Percentiles rank a stretch among this genome's conserved stretches.
phyloP scores from a whole-genome alignment of 1,140 invertebrate species.

The Megalopta genalis region DNA sequence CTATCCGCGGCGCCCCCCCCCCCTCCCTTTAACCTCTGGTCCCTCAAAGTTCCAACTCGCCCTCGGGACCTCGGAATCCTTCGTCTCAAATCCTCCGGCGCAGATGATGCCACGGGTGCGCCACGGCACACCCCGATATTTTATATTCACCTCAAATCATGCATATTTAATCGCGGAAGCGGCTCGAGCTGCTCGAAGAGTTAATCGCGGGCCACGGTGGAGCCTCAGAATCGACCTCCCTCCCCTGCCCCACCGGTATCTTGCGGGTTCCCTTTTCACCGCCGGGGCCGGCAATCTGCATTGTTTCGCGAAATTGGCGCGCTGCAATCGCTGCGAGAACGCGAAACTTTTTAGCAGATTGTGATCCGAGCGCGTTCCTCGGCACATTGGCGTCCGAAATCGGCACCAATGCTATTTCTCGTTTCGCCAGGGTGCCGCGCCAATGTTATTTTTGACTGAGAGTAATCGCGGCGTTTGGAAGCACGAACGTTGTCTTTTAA shows the following conservation, averaged over 20 bases:
- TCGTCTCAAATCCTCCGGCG: conserved; percentile 45
- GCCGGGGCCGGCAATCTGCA: too few species aligned
- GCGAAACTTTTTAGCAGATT: too few species aligned
- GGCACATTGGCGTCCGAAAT: too few species aligned
- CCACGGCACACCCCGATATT: conserved; percentile 58
- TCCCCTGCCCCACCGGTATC: neutral
- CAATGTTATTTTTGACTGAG: too few species aligned
- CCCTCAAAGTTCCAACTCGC: conserved; percentile 21
- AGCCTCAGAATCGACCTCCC: conserved; percentile 25
- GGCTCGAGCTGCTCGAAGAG: conserved; percentile 71
- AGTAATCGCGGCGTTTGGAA: too few species aligned
- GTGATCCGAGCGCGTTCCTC: too few species aligned
- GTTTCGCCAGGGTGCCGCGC: too few species aligned
- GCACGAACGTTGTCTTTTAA: too few species aligned
- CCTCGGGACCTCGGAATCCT: conserved; percentile 47
- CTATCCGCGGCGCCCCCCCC: too few species aligned
- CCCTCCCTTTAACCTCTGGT: conserved; percentile 31
- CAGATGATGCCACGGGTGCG: conserved; percentile 67
- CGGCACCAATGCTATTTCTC: too few species aligned
- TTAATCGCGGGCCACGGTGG: conserved; percentile 68
- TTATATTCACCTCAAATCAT: conserved; percentile 77
- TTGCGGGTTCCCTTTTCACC: neutral
- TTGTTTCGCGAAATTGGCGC: too few species aligned
- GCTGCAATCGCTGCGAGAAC: too few species aligned
- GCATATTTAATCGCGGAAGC: conserved; percentile 76